These are phyloP conservation scores for Diaphora mendica DNA, from an alignment of 2,888 invertebrate species.

Conservation along the genomic window DNA sequence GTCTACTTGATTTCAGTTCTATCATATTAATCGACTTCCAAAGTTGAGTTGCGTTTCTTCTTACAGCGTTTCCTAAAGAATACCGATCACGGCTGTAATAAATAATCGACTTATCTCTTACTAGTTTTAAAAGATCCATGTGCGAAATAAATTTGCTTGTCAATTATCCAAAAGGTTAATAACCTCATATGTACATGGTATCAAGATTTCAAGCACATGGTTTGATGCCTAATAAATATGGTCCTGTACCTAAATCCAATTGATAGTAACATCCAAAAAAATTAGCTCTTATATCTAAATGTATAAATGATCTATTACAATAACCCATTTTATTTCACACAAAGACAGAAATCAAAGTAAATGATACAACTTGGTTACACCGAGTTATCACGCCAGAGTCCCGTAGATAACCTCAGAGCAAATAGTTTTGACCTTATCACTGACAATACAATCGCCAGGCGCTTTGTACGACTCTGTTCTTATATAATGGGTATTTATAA, in stretches of 20 bases:
- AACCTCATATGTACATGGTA: neutral
- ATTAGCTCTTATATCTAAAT: neutral
- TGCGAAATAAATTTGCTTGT: neutral
- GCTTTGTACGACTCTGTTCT: conserved; percentile 20
- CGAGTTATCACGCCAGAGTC: conserved; percentile 15
- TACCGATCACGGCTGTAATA: no score
- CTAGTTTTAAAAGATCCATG: neutral
- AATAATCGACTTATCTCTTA: neutral
- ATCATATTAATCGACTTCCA: no score
- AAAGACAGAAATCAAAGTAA: conserved; percentile 12
- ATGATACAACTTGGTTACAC: conserved; percentile 2
- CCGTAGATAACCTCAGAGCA: conserved; percentile 51
- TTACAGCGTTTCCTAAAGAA: no score
- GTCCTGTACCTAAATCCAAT: no score
- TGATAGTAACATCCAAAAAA: neutral
- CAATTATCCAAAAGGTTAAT: neutral
- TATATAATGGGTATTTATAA: conserved; percentile 6
- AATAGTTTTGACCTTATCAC: conserved; percentile 50
- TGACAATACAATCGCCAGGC: conserved; percentile 49
- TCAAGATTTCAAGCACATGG: neutral
- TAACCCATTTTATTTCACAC: conserved; percentile 13
- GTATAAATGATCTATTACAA: neutral
- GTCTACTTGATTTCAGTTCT: no score
- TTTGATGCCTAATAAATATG: neutral
- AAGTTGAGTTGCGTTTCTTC: neutral